Base-by-base conservation (phyloP, 2,113 vertebrate genomes). In the Gallinago media region DNA sequence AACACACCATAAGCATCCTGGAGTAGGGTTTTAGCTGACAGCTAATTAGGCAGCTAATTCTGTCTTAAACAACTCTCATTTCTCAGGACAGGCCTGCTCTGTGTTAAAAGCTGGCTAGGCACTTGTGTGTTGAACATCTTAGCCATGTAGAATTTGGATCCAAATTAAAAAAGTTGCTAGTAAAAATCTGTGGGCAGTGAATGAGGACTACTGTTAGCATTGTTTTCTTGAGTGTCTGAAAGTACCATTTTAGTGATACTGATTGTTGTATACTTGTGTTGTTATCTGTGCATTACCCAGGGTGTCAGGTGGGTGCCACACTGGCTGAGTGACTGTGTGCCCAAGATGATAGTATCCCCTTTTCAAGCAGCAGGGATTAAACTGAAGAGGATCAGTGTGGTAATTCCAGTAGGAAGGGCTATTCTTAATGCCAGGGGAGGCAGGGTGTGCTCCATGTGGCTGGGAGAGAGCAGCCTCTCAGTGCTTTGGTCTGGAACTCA, bases 381-480 rank as follows among this genome's bases (percentile, higher is more conserved):
- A 73, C 49, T 27, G 79, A 88, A 70, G 82, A 92, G 88, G 88
- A 94, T 95, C 92, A 95, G 32, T 34, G 59, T 66, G 90, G 54
- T 85, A 92, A 94, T 95, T 92, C 74, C 50, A 90, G 63, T 20
- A 88, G 82, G 75, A 95, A 94, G 20, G 47, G 32, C 88, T 94
- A 6, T 85, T 91, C 66, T 94, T 96, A 94, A 83, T 91, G 59
- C 75, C 11, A 26, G 0, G 31, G 71, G 34, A 88, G 46, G 49
- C 78, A 92, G 71, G 9, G 18, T 80, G 16, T 46, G 34, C 59
- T 90, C 58, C 15, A 9, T 76, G 75, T 32, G 61, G 14, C 71
- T 72, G 40, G 44, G 7, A 49, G 13, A 23, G 82, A 61, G 15
- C 0, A 0, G 49, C 36, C 21, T 59, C 56, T 20, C 11, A 49